Conservation (phyloP, 1,140 invertebrate genomes). For the Brachionus asplanchnoidis region DNA sequence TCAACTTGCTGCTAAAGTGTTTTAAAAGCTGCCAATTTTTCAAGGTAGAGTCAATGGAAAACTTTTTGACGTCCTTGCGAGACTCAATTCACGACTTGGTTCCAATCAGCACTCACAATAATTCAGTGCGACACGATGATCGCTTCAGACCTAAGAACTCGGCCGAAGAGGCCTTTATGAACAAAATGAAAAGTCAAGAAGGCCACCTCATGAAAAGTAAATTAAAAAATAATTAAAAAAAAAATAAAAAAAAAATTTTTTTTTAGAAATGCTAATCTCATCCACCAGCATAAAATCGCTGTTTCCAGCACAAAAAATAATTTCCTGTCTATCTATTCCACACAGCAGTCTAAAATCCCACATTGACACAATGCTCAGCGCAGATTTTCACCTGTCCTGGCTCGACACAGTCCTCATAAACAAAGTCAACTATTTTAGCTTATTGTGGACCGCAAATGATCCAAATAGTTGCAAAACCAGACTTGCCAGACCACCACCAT, state of each 20-base stretch:
- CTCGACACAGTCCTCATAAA: background rate
- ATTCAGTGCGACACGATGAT: background rate
- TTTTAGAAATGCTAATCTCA: background rate
- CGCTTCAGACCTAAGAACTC: background rate
- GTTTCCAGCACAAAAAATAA: background rate
- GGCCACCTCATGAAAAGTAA: background rate
- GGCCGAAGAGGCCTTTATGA: background rate
- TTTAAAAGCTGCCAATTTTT: background rate
- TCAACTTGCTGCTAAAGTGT: background rate
- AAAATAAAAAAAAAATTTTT: background rate
- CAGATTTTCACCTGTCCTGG: background rate
- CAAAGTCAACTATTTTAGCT: conserved; percentile 7
- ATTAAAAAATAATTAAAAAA: background rate
- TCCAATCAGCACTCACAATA: background rate
- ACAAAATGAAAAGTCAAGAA: background rate
- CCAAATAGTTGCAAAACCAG: background rate
- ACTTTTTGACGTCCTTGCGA: background rate
- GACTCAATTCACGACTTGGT: background rate
- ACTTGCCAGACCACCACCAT: background rate
- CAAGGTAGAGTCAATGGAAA: background rate
- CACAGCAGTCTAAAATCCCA: background rate
- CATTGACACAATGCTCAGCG: background rate
- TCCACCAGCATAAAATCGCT: background rate
- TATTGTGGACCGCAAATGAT: background rate
- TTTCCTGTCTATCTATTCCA: background rate